phyloP scores from a whole-genome alignment of 2,113 vertebrate genomes.

The Pipa parva region DNA sequence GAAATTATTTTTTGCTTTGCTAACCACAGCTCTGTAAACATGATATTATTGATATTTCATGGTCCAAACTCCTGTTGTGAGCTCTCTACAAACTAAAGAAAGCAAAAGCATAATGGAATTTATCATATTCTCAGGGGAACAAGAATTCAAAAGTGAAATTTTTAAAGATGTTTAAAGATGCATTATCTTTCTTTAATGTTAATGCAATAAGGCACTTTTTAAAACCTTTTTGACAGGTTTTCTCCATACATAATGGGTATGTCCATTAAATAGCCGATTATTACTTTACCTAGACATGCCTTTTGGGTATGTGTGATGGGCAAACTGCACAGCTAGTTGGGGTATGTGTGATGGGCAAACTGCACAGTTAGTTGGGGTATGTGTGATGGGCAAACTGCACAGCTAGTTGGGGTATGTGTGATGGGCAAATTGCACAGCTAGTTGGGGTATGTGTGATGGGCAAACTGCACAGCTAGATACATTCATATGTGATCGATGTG shows the following conservation, averaged over 20 bases:
- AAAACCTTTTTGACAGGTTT: background rate
- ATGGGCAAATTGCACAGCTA: too few relatives aligned
- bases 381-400: too few relatives aligned
- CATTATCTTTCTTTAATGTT: background rate
- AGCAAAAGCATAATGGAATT: constrained; percentile 28
- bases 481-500: too few relatives aligned
- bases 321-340: too few relatives aligned
- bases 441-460: too few relatives aligned
- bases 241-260: background rate
- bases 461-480: too few relatives aligned
- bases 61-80: constrained; percentile 18
- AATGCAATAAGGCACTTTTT: background rate
- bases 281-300: too few relatives aligned
- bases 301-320: too few relatives aligned
- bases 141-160: constrained; percentile 13
- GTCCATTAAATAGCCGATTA: too few relatives aligned
- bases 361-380: too few relatives aligned
- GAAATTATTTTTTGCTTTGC: background rate
- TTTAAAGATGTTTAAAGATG: background rate
- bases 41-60: constrained; percentile 12
- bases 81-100: constrained; percentile 3
- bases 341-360: too few relatives aligned
- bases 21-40: constrained; percentile 17
- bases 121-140: constrained; percentile 8
- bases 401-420: too few relatives aligned